phyloP scores from a whole-genome alignment of 2,888 invertebrate species.

The Caenorhabditis sulstoni region DNA sequence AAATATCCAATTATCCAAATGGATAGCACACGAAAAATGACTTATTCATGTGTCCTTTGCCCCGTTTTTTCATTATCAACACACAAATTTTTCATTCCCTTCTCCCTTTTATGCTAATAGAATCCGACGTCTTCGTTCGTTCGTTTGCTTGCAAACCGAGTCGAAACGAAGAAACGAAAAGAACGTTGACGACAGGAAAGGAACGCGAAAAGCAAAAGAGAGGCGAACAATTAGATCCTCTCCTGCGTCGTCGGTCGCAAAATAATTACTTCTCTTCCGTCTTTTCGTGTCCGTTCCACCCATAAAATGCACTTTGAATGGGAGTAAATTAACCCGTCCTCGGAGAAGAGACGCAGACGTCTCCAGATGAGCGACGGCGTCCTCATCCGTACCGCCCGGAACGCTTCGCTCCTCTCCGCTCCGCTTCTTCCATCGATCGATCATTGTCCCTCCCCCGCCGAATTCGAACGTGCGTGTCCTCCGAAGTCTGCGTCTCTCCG shows the following conservation, averaged over 20 bases:
- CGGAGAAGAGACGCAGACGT: slow-evolving; percentile 10
- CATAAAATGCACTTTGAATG: slow-evolving; percentile 56
- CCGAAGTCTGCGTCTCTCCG: too few species aligned
- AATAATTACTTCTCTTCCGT: slow-evolving; percentile 39
- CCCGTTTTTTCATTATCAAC: slow-evolving; percentile 1
- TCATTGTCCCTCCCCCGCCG: slow-evolving; percentile 32
- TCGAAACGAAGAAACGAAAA: too few species aligned
- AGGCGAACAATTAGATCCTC: slow-evolving; percentile 29
- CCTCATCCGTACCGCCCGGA: slow-evolving; percentile 3
- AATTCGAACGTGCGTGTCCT: neutral
- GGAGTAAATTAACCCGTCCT: slow-evolving; percentile 54
- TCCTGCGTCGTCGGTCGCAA: slow-evolving; percentile 36
- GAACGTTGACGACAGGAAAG: slow-evolving; percentile 38
- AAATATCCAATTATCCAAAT: slow-evolving; percentile 38
- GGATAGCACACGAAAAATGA: slow-evolving; percentile 15
- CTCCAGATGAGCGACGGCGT: slow-evolving; percentile 1
- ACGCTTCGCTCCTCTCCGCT: slow-evolving; percentile 6
- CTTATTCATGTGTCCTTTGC: slow-evolving; percentile 22
- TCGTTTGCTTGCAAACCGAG: neutral
- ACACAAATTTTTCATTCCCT: neutral
- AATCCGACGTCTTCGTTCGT: neutral
- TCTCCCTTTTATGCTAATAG: slow-evolving; percentile 32
- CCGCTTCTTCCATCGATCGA: slow-evolving; percentile 50
- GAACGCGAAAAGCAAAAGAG: slow-evolving; percentile 4
- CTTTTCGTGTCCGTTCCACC: slow-evolving; percentile 26